phyloP scores from a whole-genome alignment of 2,113 vertebrate species.

The Rutilus rutilus region DNA sequence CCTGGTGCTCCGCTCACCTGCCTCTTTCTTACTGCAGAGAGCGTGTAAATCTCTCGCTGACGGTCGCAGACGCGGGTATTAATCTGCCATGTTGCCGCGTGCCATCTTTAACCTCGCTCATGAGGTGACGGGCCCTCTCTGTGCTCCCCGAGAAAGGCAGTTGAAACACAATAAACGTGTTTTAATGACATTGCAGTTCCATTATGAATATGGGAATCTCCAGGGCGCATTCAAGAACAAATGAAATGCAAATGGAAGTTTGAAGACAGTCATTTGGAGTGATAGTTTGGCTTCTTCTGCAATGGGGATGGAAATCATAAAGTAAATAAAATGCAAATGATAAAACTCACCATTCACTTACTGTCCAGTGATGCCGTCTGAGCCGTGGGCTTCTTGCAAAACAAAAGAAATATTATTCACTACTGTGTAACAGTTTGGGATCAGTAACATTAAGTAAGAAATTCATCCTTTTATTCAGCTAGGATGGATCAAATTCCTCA shows the following conservation, averaged over 20 bases:
- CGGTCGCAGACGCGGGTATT: background rate
- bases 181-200: conserved; percentile 52
- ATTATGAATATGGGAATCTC: conserved; percentile 59
- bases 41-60: background rate
- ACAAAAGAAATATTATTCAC: background rate
- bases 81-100: background rate
- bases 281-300: conserved; percentile 32
- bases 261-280: conserved; percentile 45
- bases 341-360: background rate
- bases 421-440: background rate
- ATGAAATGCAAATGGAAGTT: conserved; percentile 59
- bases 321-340: conserved; percentile 9
- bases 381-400: background rate
- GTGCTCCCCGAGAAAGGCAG: conserved; percentile 19
- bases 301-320: background rate
- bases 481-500: background rate
- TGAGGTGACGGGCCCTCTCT: conserved; percentile 10
- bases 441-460: background rate
- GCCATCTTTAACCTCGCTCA: conserved; percentile 41
- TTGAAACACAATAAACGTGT: conserved; percentile 38
- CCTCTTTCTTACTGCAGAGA: conserved; percentile 28
- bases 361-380: background rate
- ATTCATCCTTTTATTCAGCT: background rate
- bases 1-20: conserved; percentile 19
- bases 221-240: conserved; percentile 52